Base-by-base conservation (phyloP, 1,140 invertebrate species). In the Drosophila ogumai region DNA sequence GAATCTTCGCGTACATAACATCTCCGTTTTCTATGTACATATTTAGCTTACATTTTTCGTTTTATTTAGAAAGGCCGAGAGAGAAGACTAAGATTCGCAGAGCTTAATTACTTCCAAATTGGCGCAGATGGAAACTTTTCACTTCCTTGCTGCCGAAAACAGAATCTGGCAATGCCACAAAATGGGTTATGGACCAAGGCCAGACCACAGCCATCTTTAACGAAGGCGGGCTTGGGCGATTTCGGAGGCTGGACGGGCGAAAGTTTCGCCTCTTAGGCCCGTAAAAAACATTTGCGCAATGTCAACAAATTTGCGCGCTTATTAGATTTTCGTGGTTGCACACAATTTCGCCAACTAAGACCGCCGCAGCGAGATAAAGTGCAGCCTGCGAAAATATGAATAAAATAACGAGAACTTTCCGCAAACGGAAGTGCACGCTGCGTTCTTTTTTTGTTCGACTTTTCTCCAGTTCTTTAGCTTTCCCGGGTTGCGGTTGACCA, bases 241-340 rank as follows among this genome's bases (percentile, higher is more conserved):
- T 41, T 19, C 43, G 28, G 32, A 28, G 22, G 47, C 36, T 46
- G 64, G 25, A 41, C 25, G 0, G 72, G 52, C 65, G 64, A 63
- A 78, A 72, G 76, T 68, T 79, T 50, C 50, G 61, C 54, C 76
- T 68, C 15, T 41, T 78, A 69, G 75, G 67, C 67, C 81, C 84
- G 84, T 90, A 90, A 90, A 90, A 85, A 90, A 90, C 86, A 85
- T 90, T 90, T 86, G 85, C 85, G 86, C 86, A 85, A 90, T 90
- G 85, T 90, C 85, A 90, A 90, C 86, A 90, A 90, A 90, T 90
- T 90, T 90, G 85, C 81, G 86, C 81, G 85, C 85, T 90, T 90
- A 90, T 90, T 90, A 90, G 85, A 90, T 90, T 90, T 90, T 90
- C 86, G 85, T 90, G 86, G 85, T 86, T 81, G 81, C 86, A 90